A percentile compares a stretch with the other conserved stretches of the same genome.
These are phyloP conservation scores for Columbina picui DNA, from an alignment of 2,113 vertebrate species.

Conservation along the genomic window DNA sequence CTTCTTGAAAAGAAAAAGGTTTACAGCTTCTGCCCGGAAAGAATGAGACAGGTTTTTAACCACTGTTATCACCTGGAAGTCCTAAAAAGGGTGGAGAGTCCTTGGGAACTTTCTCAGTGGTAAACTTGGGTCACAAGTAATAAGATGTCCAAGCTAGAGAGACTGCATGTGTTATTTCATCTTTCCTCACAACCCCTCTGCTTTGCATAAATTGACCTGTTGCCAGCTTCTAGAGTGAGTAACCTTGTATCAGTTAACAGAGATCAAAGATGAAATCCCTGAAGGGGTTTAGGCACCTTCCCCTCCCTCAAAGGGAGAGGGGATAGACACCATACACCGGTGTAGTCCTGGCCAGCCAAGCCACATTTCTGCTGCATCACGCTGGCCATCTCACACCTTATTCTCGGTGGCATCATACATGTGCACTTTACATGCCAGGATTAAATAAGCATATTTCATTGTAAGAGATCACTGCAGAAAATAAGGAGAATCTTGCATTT, in stretches of 20 bases:
- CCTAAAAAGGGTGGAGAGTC: not conserved
- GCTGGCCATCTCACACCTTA: not conserved
- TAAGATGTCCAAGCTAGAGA: not conserved
- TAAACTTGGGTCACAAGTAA: not conserved
- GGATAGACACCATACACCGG: not conserved
- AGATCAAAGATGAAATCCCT: not conserved
- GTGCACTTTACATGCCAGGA: not conserved
- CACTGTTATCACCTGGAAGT: not conserved
- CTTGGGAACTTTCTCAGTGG: not conserved
- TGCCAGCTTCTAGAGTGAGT: not conserved
- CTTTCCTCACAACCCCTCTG: not conserved
- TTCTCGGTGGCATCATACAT: not conserved
- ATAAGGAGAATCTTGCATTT: not conserved
- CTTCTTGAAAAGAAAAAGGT: not conserved
- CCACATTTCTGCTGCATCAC: not conserved
- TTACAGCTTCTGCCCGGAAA: not conserved
- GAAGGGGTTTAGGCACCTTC: not conserved
- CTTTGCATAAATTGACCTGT: not conserved
- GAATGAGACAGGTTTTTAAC: accelerated
- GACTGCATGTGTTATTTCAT: not conserved
- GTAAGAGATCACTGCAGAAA: not conserved
- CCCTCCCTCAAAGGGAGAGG: not conserved
- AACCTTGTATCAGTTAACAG: not conserved
- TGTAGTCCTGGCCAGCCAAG: not conserved
- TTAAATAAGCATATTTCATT: not conserved